Evolutionary conservation across 2,797 vertebrate species (phyloP), one percentile per base, ranked within the genome.

Genomic region (Ambastaia sidthimunki): DNA sequence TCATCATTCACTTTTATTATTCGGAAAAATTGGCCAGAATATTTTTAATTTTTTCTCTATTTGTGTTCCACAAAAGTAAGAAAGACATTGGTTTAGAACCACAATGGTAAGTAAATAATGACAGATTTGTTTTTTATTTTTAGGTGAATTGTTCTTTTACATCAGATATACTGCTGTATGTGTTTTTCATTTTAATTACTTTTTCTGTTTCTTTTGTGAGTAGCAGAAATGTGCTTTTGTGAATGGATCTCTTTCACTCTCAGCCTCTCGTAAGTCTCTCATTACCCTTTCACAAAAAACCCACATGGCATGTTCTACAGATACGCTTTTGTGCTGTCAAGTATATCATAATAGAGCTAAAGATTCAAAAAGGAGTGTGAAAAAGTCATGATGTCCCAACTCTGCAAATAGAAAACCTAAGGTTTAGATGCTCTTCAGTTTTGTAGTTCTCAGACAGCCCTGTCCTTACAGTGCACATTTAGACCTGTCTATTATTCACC

Each of bases 191-290:
- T 7, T 52, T n/a, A 37, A 21, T 4, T 59, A 25, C 11, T 15
- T 12, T 66, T 67, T 73, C 48, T 3, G 48, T 25, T 55, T 66
- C 28, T 21, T 66, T 79, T 79, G 59, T 79, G 48, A 28, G 7
- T 5, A 57, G 21, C 10, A 76, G 31, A 57, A 21, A 28, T 19
- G 34, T 68, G 21, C 10, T 41, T 25, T 41, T 25, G 67, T 57
- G 65, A 52, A 28, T 47, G n/a, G 68, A 60, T 59, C 23, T 18
- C 25, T 5, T 28, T 25, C 21, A 44, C 18, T 21, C 28, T 34
- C 16, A 47, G 0, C 4, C 71, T 34, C 25, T 50, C 74, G 34
- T 52, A 57, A 69, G 65, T 57, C 34, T 65, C 18, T 66, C 69
- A 72, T 71, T 63, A 65, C 48, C 23, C 5, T 12, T 48, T 66